A percentile compares a stretch with the other conserved stretches of the same genome.
Evolutionary conservation across 2,888 invertebrate genomes (phyloP).

Genomic region (Reticulitermes lucifugus): DNA sequence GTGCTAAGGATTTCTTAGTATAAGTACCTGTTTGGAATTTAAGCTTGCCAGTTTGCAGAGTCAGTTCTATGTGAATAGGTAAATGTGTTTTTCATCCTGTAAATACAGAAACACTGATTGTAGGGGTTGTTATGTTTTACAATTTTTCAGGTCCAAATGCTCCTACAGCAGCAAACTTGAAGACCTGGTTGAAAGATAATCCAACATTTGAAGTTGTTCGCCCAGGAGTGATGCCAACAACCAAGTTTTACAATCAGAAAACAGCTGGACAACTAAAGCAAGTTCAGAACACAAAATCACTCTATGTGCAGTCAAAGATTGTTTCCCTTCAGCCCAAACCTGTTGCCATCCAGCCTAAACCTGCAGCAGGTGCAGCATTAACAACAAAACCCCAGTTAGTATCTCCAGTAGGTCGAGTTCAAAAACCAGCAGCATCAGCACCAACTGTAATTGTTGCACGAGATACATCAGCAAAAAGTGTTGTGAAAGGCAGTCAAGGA

Average conservation of each 20-base stretch:
- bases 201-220: constrained; percentile 87
- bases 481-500: not conserved
- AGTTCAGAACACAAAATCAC: not conserved
- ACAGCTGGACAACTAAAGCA: not conserved
- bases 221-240: constrained; percentile 51
- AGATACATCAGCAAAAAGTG: not conserved
- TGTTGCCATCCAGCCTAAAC: not conserved
- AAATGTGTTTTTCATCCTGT: too few relatives aligned
- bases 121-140: too few relatives aligned
- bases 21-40: too few relatives aligned
- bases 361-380: not conserved
- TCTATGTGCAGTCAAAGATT: constrained; percentile 8
- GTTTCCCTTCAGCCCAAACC: constrained; percentile 1
- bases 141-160: constrained; percentile 77
- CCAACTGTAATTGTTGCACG: not conserved
- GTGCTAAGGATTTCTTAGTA: too few relatives aligned
- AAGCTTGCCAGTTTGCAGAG: too few relatives aligned
- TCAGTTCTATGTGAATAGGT: too few relatives aligned
- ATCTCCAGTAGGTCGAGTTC: not conserved
- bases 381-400: not conserved
- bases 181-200: constrained; percentile 86
- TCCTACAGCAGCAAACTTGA: constrained; percentile 83
- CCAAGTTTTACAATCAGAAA: constrained; percentile 36
- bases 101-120: too few relatives aligned
- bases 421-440: not conserved